phyloP scores from a whole-genome alignment of 2,797 vertebrate genomes.

The Schizopygopsis pylzovi region DNA sequence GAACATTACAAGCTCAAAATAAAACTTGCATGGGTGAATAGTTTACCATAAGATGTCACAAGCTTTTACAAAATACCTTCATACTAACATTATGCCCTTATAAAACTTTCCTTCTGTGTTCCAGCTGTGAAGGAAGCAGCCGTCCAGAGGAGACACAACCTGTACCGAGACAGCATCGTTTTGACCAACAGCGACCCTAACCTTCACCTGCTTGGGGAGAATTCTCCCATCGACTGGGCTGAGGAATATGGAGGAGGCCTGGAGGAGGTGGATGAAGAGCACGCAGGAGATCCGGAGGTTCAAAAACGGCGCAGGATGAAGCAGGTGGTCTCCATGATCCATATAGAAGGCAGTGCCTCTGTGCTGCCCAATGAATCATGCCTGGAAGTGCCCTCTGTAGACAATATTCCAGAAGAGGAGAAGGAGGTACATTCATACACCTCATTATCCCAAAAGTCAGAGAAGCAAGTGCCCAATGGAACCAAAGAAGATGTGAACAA shows the following conservation, averaged over 20 bases:
- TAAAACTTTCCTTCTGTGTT: neutral
- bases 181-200: conserved; percentile 93
- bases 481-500: conserved; percentile 60
- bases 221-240: conserved; percentile 85
- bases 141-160: conserved; percentile 92
- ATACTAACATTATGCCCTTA: neutral
- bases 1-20: neutral
- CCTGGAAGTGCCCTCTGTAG: conserved; percentile 68
- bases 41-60: neutral
- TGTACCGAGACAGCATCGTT: conserved; percentile 94
- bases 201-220: conserved; percentile 88
- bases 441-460: conserved; percentile 51
- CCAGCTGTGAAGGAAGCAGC: conserved; percentile 95
- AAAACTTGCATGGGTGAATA: neutral
- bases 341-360: conserved; percentile 69
- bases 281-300: conserved; percentile 55
- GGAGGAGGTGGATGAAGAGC: conserved; percentile 48
- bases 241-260: conserved; percentile 72
- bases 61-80: neutral
- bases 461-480: conserved; percentile 65
- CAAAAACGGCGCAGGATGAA: conserved; percentile 82
- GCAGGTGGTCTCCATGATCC: conserved; percentile 93
- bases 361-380: conserved; percentile 68
- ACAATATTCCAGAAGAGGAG: conserved; percentile 65
- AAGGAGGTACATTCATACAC: neutral